Evolutionary conservation across 1,140 invertebrate species (phyloP), one percentile per base, ranked within the genome.

Genomic region (Wasmannia auropunctata): DNA sequence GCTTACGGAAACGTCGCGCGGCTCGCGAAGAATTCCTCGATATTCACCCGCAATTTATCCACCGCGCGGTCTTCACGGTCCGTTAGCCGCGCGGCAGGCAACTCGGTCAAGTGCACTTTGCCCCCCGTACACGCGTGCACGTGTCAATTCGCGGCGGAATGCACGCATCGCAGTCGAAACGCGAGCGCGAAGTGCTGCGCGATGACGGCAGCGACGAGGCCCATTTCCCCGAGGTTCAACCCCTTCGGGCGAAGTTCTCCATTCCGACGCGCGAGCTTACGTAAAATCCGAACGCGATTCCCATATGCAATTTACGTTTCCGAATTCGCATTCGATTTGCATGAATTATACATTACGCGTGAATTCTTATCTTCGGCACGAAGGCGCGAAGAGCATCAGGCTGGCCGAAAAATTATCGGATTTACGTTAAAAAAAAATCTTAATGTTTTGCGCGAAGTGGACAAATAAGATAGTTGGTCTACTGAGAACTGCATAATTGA

Each of bases 91-190:
- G 31, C 62, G 43, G 62, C 40, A 58, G 63, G 65, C 85, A 79
- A 69, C 62, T 60, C 86, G 84, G 86, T 91, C 86, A 87, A 86
- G 84, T 79, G 69, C 60, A 88, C 85, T 86, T 69, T 86, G 85
- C 54, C 70, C 87, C 69, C 63, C 34, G 72, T 69, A 79, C 49
- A 58, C 46, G 67, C 37, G 25, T n/a, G 51, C 86, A 65, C 86
- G 69, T 34, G 76, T 43, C 22, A 49, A 85, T 85, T 63, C 62
- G n/a, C 34, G 19, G 49, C 43, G 43, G 56, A 85, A 76, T 63
- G 72, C 67, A 63, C 70, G 70, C 72, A 51, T 51, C 40, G 72
- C 40, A 43, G 43, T 85, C 16, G 37, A 62, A 85, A 40, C 22
- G n/a, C 46, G 70, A 31, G 43, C 37, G 34, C 49, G 34, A 60